A percentile compares a stretch with the other conserved stretches of the same genome.
Conservation (phyloP, 1,140 invertebrate species). For the Portunus trituberculatus region DNA sequence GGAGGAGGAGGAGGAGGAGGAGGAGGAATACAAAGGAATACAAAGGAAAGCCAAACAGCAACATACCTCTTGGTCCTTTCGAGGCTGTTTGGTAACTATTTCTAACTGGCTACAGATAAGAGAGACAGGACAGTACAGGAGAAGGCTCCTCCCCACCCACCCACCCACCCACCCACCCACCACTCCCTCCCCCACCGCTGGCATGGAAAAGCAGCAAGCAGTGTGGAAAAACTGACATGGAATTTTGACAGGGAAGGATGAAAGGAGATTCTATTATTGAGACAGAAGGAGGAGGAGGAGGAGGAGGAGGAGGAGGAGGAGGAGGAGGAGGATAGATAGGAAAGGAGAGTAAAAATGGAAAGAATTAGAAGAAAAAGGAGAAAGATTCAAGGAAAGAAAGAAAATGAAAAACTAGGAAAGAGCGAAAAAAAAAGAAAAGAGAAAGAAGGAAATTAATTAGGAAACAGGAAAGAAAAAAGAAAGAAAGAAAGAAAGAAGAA, state of each 20-base stretch:
- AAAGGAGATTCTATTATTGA: too few species aligned
- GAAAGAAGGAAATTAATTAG: not conserved
- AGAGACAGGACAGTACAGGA: too few species aligned
- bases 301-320: not conserved
- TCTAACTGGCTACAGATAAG: too few species aligned
- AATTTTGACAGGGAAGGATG: not conserved
- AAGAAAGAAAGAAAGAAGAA: too few species aligned
- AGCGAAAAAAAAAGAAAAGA: not conserved
- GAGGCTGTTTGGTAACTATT: too few species aligned
- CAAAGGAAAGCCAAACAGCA: too few species aligned
- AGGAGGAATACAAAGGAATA: not conserved
- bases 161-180: too few species aligned
- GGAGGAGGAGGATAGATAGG: not conserved
- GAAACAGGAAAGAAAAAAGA: not conserved
- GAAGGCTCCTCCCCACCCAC: too few species aligned
- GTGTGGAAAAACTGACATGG: not conserved
- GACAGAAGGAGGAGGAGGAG: not conserved
- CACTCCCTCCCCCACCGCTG: too few species aligned
- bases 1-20: not conserved
- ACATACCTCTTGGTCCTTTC: too few species aligned
- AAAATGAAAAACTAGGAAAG: too few species aligned
- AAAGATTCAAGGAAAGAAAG: not conserved
- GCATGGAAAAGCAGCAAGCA: too few species aligned
- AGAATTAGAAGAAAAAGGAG: not conserved
- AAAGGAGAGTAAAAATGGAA: not conserved